phyloP scores from a whole-genome alignment of 2,113 vertebrate species.

The Chiloscyllium plagiosum region DNA sequence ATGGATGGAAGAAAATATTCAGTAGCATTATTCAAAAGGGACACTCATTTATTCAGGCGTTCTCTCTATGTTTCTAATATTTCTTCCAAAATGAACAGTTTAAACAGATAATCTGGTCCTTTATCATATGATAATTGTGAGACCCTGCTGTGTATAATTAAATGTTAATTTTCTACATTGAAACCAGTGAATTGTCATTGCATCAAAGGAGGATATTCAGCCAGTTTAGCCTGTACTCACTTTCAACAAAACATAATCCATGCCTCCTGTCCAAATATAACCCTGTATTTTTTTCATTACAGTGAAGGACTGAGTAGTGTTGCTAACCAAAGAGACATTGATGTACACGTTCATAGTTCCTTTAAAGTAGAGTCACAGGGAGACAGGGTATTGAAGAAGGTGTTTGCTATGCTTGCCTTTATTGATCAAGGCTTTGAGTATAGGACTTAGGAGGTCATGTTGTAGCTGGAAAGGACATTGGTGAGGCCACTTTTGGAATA shows the following conservation, averaged over 20 bases:
- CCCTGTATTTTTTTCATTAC: not conserved
- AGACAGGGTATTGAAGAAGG: too few relatives aligned
- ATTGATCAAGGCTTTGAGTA: too few relatives aligned
- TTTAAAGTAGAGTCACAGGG: too few relatives aligned
- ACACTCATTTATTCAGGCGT: too few relatives aligned
- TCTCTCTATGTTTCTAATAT: not conserved
- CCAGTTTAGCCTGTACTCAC: not conserved
- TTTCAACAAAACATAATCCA: not conserved
- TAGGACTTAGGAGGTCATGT: too few relatives aligned
- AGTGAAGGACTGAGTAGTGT: not conserved
- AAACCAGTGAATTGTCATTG: not conserved
- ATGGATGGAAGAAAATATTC: not conserved
- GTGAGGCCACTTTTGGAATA: too few relatives aligned
- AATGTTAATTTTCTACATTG: not conserved
- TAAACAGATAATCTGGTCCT: not conserved
- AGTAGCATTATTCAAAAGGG: not conserved
- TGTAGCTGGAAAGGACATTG: too few relatives aligned
- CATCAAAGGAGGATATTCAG: not conserved
- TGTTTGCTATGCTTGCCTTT: too few relatives aligned
- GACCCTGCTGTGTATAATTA: not conserved
- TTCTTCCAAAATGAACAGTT: not conserved
- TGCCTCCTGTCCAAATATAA: not conserved
- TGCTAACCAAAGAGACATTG: too few relatives aligned
- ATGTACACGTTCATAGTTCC: too few relatives aligned
- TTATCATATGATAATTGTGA: not conserved